Evolutionary conservation across 1,140 invertebrate genomes (phyloP), one percentile per base, ranked within the genome.

Genomic region (Tenebrio molitor): DNA sequence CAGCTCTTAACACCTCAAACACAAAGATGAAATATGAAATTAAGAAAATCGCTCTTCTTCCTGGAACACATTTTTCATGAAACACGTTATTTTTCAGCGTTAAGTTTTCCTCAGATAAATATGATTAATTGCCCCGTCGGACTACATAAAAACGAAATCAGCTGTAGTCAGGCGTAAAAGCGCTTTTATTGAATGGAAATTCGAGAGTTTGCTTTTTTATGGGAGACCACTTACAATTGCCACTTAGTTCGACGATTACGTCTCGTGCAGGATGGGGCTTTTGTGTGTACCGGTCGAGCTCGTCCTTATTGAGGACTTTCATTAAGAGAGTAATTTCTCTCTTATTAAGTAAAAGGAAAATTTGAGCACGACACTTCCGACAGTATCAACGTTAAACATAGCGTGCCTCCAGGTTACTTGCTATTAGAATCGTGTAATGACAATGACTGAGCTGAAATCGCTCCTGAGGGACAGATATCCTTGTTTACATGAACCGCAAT

Each of bases 401-500:
- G 69, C 69, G 69, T 71, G 69, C 58, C 53, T 71, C 53, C 58
- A 64, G 69, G 53, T 71, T 63, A 71, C 69, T 63, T 46, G 58
- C 58, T 58, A 58, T 58, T 58, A 58, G 50, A 58, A 58, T 71
- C 44, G 36, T 42, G 53, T 71, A 71, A 71, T 71, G 69, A 71
- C 63, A 63, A 71, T 64, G 69, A 71, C 69, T 64, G 53, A 46
- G 69, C 53, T 64, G 63, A 64, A 63, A 71, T 71, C 69, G 58
- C 53, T 44, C 69, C 58, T 71, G 16, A 15, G 69, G 69, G 69
- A 71, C 69, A 71, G 41, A 71, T 71, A 64, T 71, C 53, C 69
- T 64, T 71, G 69, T 71, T 71, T 71, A 71, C 69, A 71, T 71
- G 69, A 63, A 25, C 69, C 44, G 23, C 69, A 71, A 71, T 64